Evolutionary conservation across 23 tunicate species (phyloP), one percentile per base, ranked within the genome.

Genomic region (Corella eumyota): DNA sequence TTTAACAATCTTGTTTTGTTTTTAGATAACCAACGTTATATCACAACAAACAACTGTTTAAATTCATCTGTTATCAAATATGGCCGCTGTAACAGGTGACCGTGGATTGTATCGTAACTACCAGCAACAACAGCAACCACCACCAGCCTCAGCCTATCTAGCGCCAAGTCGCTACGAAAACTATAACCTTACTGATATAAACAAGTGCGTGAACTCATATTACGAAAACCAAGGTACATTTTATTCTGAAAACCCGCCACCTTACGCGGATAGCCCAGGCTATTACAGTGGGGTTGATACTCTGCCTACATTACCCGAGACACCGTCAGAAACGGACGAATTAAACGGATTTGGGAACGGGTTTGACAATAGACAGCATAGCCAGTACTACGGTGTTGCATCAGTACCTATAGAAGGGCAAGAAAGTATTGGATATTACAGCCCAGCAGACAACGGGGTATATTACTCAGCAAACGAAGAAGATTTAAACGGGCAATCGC

Each of bases 391-490:
- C 23, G 23, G 25, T 7, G 60, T 26, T 2, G 60, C 27, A 26
- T 54, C 60, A 1, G 2, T 5, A 3, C 29, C 27, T 7, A 26
- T 32, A 33, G 60, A 54, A 21, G 60, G 60, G 6, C 60, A 54
- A 7, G 60, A 63, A 63, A 54, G 26, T 1, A 40, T 38, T n/a
- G 45, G 37, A 21, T 63, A 63, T n/a, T 63, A 63, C 45, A 40
- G 33, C 7, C 52, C 68, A 15, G 68, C 40, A 6, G 37, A 45
- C 21, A 54, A 54, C 40, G 68, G 27, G 33, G 38, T 29, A 22
- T 63, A 45, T 45, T 38, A 30, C 68, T 63, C 68, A 32, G 52
- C 34, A 2, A 54, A 45, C 52, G 68, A 63, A 27, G 68, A 63
- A 44, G 68, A 63, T 24, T 27, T 25, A 3, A 11, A 25, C 2